These are phyloP conservation scores for Aphaenogaster floridana DNA, from an alignment of 1,140 invertebrate genomes.

Conservation along the genomic window DNA sequence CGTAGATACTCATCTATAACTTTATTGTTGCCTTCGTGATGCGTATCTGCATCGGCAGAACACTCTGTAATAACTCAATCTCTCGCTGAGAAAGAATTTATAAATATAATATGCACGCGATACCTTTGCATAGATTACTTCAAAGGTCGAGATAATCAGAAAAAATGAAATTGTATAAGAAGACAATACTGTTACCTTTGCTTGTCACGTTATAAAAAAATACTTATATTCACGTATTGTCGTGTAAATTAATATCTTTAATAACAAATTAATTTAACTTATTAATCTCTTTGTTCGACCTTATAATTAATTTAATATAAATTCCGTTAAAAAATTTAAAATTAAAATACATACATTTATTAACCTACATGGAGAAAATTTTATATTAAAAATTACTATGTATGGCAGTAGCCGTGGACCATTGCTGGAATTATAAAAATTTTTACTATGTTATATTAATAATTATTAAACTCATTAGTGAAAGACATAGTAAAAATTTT, in stretches of 20 bases:
- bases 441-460: no score
- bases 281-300: no score
- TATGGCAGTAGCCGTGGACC: no score
- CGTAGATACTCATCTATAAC: slow-evolving; percentile 39
- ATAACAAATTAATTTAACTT: neutral
- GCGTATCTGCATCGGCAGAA: slow-evolving; percentile 20
- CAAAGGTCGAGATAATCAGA: neutral
- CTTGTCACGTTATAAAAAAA: neutral
- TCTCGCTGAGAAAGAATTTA: slow-evolving; percentile 22
- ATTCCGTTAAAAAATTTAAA: neutral
- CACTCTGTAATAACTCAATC: slow-evolving; percentile 45
- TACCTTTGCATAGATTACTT: slow-evolving; percentile 24
- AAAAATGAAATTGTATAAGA: slow-evolving; percentile 14
- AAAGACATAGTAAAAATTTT: no score
- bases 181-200: neutral
- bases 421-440: no score
- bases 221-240: neutral
- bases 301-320: neutral
- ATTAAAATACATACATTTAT: neutral
- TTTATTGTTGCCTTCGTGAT: slow-evolving; percentile 49
- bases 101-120: neutral
- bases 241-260: neutral
- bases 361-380: neutral
- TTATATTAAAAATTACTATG: no score
- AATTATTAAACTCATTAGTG: no score